These are phyloP conservation scores for Stenichneumon culpator DNA, from an alignment of 2,888 invertebrate species.

Conservation along the genomic window DNA sequence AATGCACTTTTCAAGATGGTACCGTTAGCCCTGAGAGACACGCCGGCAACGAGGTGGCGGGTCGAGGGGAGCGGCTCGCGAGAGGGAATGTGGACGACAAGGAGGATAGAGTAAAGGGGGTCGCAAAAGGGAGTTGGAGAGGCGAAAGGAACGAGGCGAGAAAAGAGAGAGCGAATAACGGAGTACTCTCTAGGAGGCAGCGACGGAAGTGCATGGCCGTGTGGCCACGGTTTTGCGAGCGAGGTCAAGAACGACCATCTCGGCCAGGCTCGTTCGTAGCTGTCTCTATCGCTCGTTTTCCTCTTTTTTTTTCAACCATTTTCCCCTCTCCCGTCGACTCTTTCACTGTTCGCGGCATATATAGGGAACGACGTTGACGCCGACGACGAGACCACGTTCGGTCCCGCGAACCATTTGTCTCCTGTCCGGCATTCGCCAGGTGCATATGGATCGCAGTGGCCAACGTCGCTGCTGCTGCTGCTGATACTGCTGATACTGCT, in stretches of 20 bases:
- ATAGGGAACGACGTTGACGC: slow-evolving; percentile 34
- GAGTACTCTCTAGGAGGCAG: slow-evolving; percentile 18
- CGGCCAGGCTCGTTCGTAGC: slow-evolving; percentile 36
- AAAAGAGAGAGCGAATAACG: slow-evolving; percentile 44
- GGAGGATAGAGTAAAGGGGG: slow-evolving; percentile 18
- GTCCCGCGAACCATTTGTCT: slow-evolving; percentile 53
- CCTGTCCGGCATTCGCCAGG: slow-evolving; percentile 55
- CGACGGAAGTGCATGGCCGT: slow-evolving; percentile 54
- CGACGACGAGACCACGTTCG: slow-evolving; percentile 44
- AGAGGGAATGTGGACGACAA: slow-evolving; percentile 5
- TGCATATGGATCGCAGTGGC: slow-evolving; percentile 50
- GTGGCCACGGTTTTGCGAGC: slow-evolving; percentile 49
- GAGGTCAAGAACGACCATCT: slow-evolving; percentile 64
- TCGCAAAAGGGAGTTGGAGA: slow-evolving; percentile 52
- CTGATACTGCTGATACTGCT: slow-evolving; percentile 5
- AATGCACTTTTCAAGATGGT: slow-evolving; percentile 69
- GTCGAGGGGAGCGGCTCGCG: background rate
- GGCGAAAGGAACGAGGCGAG: slow-evolving; percentile 42
- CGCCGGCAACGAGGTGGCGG: slow-evolving; percentile 23
- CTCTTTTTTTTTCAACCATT: slow-evolving; percentile 6
- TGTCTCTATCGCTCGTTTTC: slow-evolving; percentile 20
- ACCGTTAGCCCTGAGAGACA: slow-evolving; percentile 57
- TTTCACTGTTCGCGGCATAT: slow-evolving; percentile 23
- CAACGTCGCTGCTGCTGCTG: slow-evolving; percentile 30
- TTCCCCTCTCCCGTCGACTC: slow-evolving; percentile 16